A percentile compares a stretch with the other conserved stretches of the same genome.
phyloP scores from a whole-genome alignment of 2,797 vertebrate genomes.

The Mus spretus region DNA sequence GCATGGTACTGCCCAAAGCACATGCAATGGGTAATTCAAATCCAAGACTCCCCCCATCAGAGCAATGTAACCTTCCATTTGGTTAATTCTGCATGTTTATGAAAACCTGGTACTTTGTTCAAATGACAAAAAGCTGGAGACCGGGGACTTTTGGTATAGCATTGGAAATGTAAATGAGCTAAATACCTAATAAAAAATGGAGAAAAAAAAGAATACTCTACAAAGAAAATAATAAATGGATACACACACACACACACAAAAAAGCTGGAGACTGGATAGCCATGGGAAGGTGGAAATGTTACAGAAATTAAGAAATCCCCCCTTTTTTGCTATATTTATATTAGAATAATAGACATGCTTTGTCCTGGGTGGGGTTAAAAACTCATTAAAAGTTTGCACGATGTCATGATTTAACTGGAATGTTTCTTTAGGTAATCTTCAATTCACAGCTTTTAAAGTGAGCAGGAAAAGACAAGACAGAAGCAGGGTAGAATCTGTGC shows the following conservation, averaged over 20 bases:
- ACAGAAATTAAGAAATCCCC: neutral
- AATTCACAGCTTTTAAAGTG: constrained; percentile 15
- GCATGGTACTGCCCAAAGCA: constrained; percentile 4
- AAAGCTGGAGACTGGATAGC: neutral
- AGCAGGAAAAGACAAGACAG: neutral
- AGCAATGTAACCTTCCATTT: constrained; percentile 36
- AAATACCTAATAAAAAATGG: too few species aligned
- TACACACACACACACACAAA: too few species aligned
- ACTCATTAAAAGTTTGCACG: constrained; percentile 18
- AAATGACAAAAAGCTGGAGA: constrained; percentile 14
- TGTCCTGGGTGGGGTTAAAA: neutral
- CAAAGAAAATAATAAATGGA: too few species aligned
- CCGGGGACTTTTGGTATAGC: too few species aligned
- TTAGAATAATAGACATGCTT: constrained; percentile 26
- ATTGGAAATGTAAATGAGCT: too few species aligned
- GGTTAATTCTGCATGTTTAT: constrained; percentile 34
- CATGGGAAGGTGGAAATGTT: constrained; percentile 18
- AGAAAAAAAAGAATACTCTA: too few species aligned
- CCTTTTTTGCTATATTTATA: neutral
- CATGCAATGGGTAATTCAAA: constrained; percentile 39
- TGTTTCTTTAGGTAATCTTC: constrained; percentile 8
- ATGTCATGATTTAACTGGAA: constrained; percentile 46
- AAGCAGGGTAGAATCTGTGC: neutral
- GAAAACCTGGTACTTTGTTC: constrained; percentile 3
- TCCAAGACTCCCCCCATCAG: neutral